Percentiles rank a stretch among this genome's conserved stretches.
These are phyloP conservation scores for Anser brachyrhynchus DNA, from an alignment of 2,113 vertebrate species.

Conservation along the genomic window DNA sequence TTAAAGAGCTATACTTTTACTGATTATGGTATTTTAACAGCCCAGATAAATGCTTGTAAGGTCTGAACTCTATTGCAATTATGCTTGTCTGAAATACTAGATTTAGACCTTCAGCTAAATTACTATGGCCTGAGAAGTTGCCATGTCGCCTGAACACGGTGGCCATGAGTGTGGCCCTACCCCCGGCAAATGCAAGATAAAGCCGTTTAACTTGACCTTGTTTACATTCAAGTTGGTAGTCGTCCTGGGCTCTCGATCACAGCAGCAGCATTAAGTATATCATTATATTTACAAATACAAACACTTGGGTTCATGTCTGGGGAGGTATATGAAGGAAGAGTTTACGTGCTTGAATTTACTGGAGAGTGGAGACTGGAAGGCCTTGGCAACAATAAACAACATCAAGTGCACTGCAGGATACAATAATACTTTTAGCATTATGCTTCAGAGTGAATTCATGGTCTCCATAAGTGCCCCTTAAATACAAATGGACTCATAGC, in stretches of 20 bases:
- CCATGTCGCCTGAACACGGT: background rate
- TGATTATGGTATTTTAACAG: constrained; percentile 15
- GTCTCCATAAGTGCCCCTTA: background rate
- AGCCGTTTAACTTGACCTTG: background rate
- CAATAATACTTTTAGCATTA: background rate
- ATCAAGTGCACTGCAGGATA: background rate
- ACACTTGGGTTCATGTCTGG: background rate
- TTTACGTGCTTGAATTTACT: background rate
- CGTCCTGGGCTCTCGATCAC: background rate
- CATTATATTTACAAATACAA: background rate
- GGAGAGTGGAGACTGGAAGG: background rate
- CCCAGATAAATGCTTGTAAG: background rate
- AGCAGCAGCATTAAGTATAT: background rate
- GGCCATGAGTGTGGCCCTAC: background rate
- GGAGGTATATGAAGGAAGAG: background rate
- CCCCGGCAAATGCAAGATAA: background rate
- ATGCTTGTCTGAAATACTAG: background rate
- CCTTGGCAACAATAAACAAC: background rate
- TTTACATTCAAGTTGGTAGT: background rate
- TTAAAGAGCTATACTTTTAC: background rate
- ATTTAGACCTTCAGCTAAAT: background rate
- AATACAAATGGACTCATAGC: background rate
- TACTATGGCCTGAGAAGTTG: background rate
- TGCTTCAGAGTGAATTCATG: background rate
- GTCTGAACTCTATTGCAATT: background rate